Evolutionary conservation across 2,888 invertebrate genomes (phyloP).

Genomic region (Mimumesa dahlbomi): DNA sequence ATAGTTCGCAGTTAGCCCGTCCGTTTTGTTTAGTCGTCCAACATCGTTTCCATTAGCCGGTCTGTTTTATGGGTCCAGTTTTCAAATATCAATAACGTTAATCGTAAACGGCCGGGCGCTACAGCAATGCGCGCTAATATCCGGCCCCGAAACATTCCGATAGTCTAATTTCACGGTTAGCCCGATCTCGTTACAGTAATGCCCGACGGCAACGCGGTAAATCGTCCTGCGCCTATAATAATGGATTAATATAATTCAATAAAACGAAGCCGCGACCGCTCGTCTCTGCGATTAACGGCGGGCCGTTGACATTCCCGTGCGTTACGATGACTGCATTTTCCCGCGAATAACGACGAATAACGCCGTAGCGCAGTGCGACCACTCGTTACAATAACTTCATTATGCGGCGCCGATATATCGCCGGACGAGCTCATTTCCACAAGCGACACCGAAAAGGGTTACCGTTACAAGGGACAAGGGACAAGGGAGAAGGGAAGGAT

Average conservation of each 20-base stretch:
- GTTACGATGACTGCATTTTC: slow-evolving; percentile 36
- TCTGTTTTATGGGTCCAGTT: too few relatives aligned
- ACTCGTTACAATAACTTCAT: slow-evolving; percentile 65
- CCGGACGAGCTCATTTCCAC: slow-evolving; percentile 51
- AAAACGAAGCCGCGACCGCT: slow-evolving; percentile 33
- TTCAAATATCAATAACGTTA: too few relatives aligned
- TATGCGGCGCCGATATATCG: slow-evolving; percentile 57
- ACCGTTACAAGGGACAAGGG: slow-evolving; percentile 17
- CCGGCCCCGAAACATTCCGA: neutral
- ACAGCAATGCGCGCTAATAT: neutral
- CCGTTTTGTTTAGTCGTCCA: too few relatives aligned
- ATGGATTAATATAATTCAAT: slow-evolving; percentile 59
- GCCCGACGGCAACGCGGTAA: slow-evolving; percentile 37
- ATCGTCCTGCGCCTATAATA: slow-evolving; percentile 43
- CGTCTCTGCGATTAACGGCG: slow-evolving; percentile 49
- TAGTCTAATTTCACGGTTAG: slow-evolving; percentile 12
- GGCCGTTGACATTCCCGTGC: slow-evolving; percentile 54
- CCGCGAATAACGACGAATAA: slow-evolving; percentile 49
- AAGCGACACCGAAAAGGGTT: slow-evolving; percentile 21
- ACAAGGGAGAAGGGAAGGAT: too few relatives aligned
- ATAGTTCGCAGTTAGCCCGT: too few relatives aligned
- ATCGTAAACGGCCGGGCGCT: neutral
- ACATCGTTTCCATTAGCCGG: too few relatives aligned
- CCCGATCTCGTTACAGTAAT: slow-evolving; percentile 38
- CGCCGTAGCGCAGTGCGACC: slow-evolving; percentile 30